phyloP scores from a whole-genome alignment of 2,888 invertebrate species.

The Patella ulyssiponensis region DNA sequence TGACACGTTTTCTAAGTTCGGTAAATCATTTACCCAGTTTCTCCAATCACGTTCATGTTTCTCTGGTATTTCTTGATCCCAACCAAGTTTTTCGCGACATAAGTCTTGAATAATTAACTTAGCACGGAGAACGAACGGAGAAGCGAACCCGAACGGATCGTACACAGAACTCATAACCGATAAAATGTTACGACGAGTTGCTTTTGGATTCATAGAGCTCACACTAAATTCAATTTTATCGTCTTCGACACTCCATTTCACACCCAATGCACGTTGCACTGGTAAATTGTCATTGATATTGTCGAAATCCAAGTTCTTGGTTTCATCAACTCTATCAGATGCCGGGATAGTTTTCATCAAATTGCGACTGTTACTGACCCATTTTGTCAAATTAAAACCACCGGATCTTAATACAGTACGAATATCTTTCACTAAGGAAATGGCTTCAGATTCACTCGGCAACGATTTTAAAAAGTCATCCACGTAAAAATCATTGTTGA shows the following conservation, averaged over 20 bases:
- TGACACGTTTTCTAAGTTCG: neutral
- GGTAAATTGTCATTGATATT: constrained; percentile 30
- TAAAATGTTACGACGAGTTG: constrained; percentile 12
- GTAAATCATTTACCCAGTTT: constrained; percentile 16
- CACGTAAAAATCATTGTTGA: constrained; percentile 27
- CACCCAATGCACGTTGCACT: constrained; percentile 31
- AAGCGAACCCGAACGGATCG: constrained; percentile 9
- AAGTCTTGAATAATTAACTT: constrained; percentile 14
- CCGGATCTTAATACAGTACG: constrained; percentile 16
- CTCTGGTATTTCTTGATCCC: constrained; percentile 9
- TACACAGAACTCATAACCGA: constrained; percentile 11
- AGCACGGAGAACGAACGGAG: neutral
- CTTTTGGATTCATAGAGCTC: neutral
- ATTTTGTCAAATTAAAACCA: constrained; percentile 39
- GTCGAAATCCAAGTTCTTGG: constrained; percentile 18
- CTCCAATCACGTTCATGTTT: constrained; percentile 1
- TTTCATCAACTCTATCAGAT: constrained; percentile 29
- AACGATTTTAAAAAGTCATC: constrained; percentile 30
- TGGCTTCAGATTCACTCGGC: constrained; percentile 10
- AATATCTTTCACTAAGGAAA: neutral
- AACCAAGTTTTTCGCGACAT: neutral
- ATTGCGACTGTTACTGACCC: constrained; percentile 33
- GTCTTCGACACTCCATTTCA: constrained; percentile 27
- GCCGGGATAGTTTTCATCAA: constrained; percentile 37
- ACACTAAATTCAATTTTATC: constrained; percentile 16